Base-by-base conservation (phyloP, 2,797 vertebrate species). In the Poecilia wingei region DNA sequence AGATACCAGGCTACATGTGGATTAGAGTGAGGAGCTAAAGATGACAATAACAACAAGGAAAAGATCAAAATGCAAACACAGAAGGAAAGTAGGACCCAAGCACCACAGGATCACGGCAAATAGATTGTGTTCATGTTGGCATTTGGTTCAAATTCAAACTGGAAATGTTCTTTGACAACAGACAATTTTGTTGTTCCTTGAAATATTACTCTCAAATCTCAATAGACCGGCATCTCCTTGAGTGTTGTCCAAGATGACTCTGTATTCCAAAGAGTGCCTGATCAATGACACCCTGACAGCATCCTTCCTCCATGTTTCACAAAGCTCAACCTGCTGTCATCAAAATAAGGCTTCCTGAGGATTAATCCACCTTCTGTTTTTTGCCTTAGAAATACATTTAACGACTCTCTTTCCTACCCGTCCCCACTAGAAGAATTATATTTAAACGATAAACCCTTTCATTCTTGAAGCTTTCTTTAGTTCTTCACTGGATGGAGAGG, bases 201-300 rank as follows among this genome's bases (percentile, higher is more conserved):
- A 84, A 91, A 87, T 77, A 82, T 81, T 77, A 68, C 72, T 76
- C 45, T 14, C 45, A 79, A 86, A 85, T 53, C 82, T 84, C 79
- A 66, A 71, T 71, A 81, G 84, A 90, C 75, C 74, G 84, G 85
- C 85, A 51, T 79, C 75, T 90, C 78, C 3, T 69, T 55, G 72
- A 78, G 85, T 81, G 79, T 85, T 84, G 88, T 91, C 20, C 20
- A 75, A 73, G 72, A 87, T 36, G 84, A 91, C 22, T 28, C 72
- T 77, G 79, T 83, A 73, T 84, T 87, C 74, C 85, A 78, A 86
- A 87, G 85, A 81, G 83, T 74, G 49, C 14, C 68, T 84, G 90
- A 91, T 92, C 88, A 93, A 90, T 90, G 81, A 43, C 53, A 74
- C 70, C 53, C 80, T 78, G 28, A 64, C 73, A 86, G 73, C 16